Evolutionary conservation across 2,888 invertebrate species (phyloP).

Genomic region (Pheosia tremula): DNA sequence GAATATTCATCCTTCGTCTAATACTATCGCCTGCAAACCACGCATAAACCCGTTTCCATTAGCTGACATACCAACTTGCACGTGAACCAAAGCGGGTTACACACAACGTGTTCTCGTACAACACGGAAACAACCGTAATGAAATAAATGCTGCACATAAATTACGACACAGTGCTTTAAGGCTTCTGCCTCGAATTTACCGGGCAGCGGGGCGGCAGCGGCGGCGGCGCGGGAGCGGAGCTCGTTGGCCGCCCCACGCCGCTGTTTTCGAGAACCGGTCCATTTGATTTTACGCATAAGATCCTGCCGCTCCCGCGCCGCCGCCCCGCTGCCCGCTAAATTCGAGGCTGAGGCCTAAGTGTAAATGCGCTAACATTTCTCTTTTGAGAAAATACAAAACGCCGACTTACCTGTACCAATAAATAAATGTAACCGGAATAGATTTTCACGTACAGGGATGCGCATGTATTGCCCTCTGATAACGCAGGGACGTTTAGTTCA

Average conservation of each 20-base stretch:
- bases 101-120: neutral
- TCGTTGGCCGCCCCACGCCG: no score
- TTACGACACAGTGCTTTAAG: conserved; percentile 6
- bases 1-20: no score
- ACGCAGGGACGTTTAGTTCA: conserved; percentile 9
- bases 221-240: no score
- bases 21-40: neutral
- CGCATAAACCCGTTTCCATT: neutral
- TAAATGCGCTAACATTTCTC: conserved; percentile 6
- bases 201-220: no score
- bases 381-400: conserved; percentile 14
- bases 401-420: conserved; percentile 32
- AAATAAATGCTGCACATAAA: conserved; percentile 3
- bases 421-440: conserved; percentile 32
- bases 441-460: conserved; percentile 17
- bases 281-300: no score
- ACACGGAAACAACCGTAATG: conserved; percentile 2
- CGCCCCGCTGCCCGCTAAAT: no score
- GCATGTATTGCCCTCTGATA: conserved; percentile 29
- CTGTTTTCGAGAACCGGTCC: no score
- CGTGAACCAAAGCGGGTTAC: neutral
- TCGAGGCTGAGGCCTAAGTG: no score
- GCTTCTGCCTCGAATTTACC: no score
- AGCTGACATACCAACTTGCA: conserved; percentile 1
- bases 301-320: no score